These are phyloP conservation scores for Polydrusus tereticollis DNA, from an alignment of 2,888 invertebrate species.

Conservation along the genomic window DNA sequence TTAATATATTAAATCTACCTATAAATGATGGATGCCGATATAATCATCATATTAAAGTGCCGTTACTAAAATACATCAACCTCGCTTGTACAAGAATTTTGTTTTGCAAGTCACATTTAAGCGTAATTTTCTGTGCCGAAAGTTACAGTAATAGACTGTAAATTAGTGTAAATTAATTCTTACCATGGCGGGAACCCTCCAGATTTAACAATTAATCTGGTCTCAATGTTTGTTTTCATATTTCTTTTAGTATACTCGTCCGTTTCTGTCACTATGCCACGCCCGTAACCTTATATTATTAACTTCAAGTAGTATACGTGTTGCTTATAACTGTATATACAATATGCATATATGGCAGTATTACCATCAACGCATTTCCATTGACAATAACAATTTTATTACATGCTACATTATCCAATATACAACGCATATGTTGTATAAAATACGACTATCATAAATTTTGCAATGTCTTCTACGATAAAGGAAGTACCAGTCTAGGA, in stretches of 20 bases:
- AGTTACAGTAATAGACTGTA: neutral
- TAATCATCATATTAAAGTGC: constrained; percentile 4
- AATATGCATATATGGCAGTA: neutral
- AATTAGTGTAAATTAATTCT: neutral
- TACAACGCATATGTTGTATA: neutral
- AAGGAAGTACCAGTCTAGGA: neutral
- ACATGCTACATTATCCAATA: neutral
- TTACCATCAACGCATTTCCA: neutral
- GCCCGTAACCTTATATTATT: too few species aligned
- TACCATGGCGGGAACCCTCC: neutral
- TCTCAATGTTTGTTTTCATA: too few species aligned
- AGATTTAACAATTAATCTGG: too few species aligned
- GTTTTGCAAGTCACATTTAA: constrained; percentile 6
- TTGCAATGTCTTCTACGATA: neutral
- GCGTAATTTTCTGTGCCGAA: neutral
- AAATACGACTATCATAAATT: neutral
- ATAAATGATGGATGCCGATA: constrained; percentile 10
- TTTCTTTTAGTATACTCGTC: too few species aligned
- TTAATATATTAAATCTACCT: neutral
- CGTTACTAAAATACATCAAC: neutral
- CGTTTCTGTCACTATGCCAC: too few species aligned
- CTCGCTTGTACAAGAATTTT: neutral
- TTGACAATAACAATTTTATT: neutral
- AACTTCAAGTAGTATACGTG: too few species aligned
- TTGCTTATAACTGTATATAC: too few species aligned